Evolutionary conservation across 2,113 vertebrate genomes (phyloP).

Genomic region (Diphyllodes magnificus): DNA sequence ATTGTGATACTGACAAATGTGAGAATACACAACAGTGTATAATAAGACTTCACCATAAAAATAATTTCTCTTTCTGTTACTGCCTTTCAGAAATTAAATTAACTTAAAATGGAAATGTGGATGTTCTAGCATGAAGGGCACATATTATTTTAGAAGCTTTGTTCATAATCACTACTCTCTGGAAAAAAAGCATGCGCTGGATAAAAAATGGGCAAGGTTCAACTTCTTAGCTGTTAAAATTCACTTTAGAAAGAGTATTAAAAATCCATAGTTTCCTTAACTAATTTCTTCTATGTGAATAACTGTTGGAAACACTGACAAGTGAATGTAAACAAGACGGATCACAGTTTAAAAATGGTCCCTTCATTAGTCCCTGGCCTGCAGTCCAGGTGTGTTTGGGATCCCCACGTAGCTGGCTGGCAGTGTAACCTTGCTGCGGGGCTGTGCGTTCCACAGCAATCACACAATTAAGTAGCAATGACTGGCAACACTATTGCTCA

Average conservation of each 20-base stretch:
- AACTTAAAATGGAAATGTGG: not conserved
- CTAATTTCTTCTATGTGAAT: not conserved
- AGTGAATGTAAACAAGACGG: not conserved
- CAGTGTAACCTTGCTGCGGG: not conserved
- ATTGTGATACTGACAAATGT: not conserved
- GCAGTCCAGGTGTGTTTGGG: not conserved
- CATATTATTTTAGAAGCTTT: not conserved
- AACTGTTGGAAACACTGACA: not conserved
- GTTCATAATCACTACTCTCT: not conserved
- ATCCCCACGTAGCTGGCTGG: not conserved
- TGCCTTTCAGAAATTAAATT: not conserved
- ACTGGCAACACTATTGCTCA: conserved; percentile 24
- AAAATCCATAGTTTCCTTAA: not conserved
- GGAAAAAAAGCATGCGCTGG: not conserved
- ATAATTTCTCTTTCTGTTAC: not conserved
- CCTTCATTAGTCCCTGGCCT: not conserved
- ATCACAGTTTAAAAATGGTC: not conserved
- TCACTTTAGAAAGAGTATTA: not conserved
- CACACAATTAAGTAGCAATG: not conserved
- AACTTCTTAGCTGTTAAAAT: not conserved
- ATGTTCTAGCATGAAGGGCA: not conserved
- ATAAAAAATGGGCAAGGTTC: not conserved
- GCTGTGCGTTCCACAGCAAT: not conserved
- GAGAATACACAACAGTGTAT: not conserved
- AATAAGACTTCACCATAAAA: not conserved